phyloP scores from a whole-genome alignment of 2,888 invertebrate species.

The Chrysotoxum bicinctum region DNA sequence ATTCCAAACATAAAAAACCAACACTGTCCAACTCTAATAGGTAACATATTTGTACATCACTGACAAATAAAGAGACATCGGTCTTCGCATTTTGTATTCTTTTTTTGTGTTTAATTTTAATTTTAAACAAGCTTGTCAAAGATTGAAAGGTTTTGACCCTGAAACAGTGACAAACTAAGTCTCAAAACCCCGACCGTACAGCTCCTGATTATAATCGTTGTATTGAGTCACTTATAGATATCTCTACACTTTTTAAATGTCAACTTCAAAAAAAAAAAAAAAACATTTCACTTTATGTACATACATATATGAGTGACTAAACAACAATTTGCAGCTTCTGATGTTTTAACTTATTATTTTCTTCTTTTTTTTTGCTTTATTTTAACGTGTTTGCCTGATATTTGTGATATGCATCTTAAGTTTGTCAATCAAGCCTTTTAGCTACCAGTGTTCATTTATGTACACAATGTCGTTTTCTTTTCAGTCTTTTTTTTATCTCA shows the following conservation, averaged over 20 bases:
- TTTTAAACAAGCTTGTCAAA: constrained; percentile 25
- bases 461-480: constrained; percentile 19
- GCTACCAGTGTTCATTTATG: constrained; percentile 52
- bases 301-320: constrained; percentile 17
- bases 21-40: background rate
- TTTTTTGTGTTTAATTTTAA: background rate
- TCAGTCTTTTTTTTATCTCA: constrained; percentile 50
- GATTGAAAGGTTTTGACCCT: constrained; percentile 34
- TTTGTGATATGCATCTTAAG: constrained; percentile 66
- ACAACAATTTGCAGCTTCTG: constrained; percentile 62
- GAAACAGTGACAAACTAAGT: constrained; percentile 33
- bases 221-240: constrained; percentile 37
- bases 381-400: constrained; percentile 59
- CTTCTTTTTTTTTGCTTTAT: constrained; percentile 11
- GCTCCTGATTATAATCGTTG: background rate
- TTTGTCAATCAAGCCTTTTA: constrained; percentile 65
- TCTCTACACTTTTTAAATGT: constrained; percentile 10
- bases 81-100: background rate
- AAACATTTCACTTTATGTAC: background rate
- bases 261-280: constrained; percentile 1
- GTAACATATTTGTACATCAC: constrained; percentile 21
- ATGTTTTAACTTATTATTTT: constrained; percentile 37
- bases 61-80: constrained; percentile 12
- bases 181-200: constrained; percentile 4
- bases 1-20: background rate